Evolutionary conservation across 1,140 invertebrate species (phyloP).

Genomic region (Pogonognathellus flavescens): DNA sequence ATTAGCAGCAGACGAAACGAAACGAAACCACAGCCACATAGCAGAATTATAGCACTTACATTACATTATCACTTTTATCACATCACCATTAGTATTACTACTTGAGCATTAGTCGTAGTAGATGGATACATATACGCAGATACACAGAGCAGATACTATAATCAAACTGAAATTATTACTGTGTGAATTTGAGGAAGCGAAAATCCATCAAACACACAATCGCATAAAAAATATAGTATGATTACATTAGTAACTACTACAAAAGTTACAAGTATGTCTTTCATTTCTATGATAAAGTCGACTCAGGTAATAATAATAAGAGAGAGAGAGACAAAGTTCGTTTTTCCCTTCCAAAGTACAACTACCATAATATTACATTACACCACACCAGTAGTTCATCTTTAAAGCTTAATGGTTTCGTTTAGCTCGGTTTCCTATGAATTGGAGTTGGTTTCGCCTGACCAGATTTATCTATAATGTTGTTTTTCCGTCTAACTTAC

Average conservation of each 20-base stretch:
- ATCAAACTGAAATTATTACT: constrained; percentile 54
- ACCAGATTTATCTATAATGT: constrained; percentile 54
- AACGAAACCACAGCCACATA: constrained; percentile 44
- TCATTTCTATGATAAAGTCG: not conserved
- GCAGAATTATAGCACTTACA: constrained; percentile 4
- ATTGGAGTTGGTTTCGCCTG: constrained; percentile 33
- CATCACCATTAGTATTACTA: not conserved
- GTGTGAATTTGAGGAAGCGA: constrained; percentile 60
- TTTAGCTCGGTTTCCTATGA: constrained; percentile 46
- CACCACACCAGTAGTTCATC: constrained; percentile 29
- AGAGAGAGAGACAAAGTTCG: not conserved
- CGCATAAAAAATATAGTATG: not conserved
- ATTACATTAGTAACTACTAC: not conserved
- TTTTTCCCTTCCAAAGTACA: constrained; percentile 23
- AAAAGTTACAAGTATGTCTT: not conserved
- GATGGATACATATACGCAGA: not conserved
- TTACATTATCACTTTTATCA: not conserved
- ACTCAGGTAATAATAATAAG: not conserved
- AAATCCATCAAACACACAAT: constrained; percentile 51
- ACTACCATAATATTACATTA: not conserved
- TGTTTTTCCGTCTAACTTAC: constrained; percentile 35
- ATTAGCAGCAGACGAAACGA: constrained; percentile 32
- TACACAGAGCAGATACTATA: constrained; percentile 44
- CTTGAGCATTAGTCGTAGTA: constrained; percentile 16
- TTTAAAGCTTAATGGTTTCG: constrained; percentile 40